phyloP scores from a whole-genome alignment of 2,888 invertebrate species.

The Eristalinus aeneus region DNA sequence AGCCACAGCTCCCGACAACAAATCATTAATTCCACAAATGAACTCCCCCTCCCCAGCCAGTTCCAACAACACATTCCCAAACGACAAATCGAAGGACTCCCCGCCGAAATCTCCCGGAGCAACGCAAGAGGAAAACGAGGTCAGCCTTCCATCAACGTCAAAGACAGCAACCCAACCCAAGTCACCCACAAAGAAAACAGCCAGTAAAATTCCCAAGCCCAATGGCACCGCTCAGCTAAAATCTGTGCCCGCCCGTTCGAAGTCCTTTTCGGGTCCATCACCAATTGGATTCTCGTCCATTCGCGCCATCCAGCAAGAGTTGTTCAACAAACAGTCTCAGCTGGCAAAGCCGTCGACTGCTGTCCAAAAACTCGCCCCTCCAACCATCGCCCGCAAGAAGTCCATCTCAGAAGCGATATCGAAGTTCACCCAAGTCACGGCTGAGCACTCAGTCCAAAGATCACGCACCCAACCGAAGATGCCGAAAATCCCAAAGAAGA shows the following conservation, averaged over 20 bases:
- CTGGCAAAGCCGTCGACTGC: constrained; percentile 58
- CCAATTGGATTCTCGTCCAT: constrained; percentile 79
- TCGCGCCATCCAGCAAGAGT: constrained; percentile 78
- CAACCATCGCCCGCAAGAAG: constrained; percentile 74
- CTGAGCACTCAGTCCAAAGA: constrained; percentile 69
- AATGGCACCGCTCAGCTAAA: constrained; percentile 67
- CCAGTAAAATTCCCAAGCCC: constrained; percentile 75
- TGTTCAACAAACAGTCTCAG: constrained; percentile 75
- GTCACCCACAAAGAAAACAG: constrained; percentile 37
- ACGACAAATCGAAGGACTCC: neutral
- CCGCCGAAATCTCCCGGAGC: neutral
- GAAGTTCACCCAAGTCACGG: constrained; percentile 73
- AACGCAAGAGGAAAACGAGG: neutral
- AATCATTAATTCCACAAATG: too few species aligned
- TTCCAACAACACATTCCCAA: neutral
- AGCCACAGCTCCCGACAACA: neutral
- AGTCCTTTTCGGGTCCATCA: constrained; percentile 78
- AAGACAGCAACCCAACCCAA: constrained; percentile 9
- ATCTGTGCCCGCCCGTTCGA: constrained; percentile 76
- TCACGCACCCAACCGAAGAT: constrained; percentile 77
- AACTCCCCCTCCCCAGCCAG: too few species aligned
- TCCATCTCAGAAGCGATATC: constrained; percentile 78
- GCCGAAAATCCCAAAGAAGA: constrained; percentile 80
- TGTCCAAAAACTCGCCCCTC: constrained; percentile 73
- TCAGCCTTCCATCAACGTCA: constrained; percentile 32